A percentile compares a stretch with the other conserved stretches of the same genome.
These are phyloP conservation scores for Cantharis rufa DNA, from an alignment of 2,888 invertebrate species.

Conservation along the genomic window DNA sequence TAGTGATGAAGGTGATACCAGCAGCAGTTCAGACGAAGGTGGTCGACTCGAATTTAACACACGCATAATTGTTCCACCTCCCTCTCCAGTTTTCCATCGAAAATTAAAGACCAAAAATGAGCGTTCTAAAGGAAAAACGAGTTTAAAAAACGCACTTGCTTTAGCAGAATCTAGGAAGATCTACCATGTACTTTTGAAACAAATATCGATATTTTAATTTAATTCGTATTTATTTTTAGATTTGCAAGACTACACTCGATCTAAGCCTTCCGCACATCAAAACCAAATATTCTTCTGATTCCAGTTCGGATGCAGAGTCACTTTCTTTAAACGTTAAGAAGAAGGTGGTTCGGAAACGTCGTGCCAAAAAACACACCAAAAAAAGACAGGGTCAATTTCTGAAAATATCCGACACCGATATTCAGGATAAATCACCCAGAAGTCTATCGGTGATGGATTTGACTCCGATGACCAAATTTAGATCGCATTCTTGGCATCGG, in stretches of 20 bases:
- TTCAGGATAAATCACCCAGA: conserved; percentile 36
- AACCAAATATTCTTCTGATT: conserved; percentile 38
- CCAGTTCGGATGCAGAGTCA: conserved; percentile 28
- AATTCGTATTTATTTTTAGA: conserved; percentile 48
- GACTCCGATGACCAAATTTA: conserved; percentile 44
- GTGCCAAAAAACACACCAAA: conserved; percentile 6
- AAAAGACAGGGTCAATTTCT: conserved; percentile 9
- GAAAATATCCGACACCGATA: neutral
- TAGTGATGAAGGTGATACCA: conserved; percentile 81
- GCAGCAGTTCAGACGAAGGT: conserved; percentile 70
- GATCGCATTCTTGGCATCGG: conserved; percentile 39
- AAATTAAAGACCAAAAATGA: conserved; percentile 48
- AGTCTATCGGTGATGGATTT: conserved; percentile 49
- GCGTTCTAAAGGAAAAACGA: conserved; percentile 37
- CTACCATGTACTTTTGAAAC: neutral
- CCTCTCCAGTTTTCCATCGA: conserved; percentile 67
- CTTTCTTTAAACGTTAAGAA: conserved; percentile 15
- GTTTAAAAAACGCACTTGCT: neutral
- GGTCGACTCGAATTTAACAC: conserved; percentile 54
- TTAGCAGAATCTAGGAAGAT: neutral
- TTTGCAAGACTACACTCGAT: conserved; percentile 63
- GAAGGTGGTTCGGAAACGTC: conserved; percentile 11
- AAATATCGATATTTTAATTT: neutral
- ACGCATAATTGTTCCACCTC: conserved; percentile 67
- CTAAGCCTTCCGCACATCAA: conserved; percentile 46